Percentiles rank a stretch among this genome's conserved stretches.
These are phyloP conservation scores for Synaphobranchus kaupii DNA, from an alignment of 2,797 vertebrate species.

Conservation along the genomic window DNA sequence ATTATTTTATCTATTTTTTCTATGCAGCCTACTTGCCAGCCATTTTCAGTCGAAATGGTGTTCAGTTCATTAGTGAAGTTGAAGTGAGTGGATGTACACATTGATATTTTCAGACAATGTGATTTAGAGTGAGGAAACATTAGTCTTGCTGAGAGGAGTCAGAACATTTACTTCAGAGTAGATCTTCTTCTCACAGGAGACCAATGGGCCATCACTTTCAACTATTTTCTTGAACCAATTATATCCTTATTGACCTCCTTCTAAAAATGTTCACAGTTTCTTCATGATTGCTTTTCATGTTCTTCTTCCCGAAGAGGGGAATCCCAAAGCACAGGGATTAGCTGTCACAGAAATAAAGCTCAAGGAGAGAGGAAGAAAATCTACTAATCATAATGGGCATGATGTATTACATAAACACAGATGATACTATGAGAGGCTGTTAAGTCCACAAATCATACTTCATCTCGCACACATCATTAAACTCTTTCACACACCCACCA, in stretches of 20 bases:
- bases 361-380: background rate
- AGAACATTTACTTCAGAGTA: background rate
- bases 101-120: background rate
- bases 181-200: background rate
- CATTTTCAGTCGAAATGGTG: background rate
- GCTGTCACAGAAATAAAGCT: background rate
- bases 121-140: background rate
- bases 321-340: constrained; percentile 4
- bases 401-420: background rate
- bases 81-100: background rate
- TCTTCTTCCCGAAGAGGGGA: background rate
- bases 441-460: background rate
- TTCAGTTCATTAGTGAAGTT: background rate
- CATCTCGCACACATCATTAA: no score
- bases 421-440: background rate
- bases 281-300: background rate
- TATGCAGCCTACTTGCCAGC: background rate
- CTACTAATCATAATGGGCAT: background rate
- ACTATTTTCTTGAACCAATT: background rate
- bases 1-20: background rate
- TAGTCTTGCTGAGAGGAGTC: background rate
- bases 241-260: background rate
- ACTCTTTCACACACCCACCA: background rate
- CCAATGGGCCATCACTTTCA: background rate
- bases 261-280: background rate